These are phyloP conservation scores for Chironomus striatipennis DNA, from an alignment of 1,140 invertebrate species.

Conservation along the genomic window DNA sequence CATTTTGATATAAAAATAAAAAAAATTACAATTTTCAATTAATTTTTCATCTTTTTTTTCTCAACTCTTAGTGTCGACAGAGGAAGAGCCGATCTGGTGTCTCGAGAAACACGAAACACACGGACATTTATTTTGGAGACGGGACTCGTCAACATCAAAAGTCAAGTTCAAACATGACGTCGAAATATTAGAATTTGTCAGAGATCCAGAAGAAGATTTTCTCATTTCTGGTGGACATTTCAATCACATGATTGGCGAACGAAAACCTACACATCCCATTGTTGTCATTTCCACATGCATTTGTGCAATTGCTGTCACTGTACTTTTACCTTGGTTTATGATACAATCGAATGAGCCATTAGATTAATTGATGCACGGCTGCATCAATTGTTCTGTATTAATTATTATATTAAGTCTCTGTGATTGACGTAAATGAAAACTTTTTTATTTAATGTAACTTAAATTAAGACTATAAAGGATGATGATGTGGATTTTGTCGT, in stretches of 20 bases:
- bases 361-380: background rate
- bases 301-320: slow-evolving; percentile 41
- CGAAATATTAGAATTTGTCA: slow-evolving; percentile 44
- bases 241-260: slow-evolving; percentile 29
- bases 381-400: background rate
- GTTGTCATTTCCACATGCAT: slow-evolving; percentile 40
- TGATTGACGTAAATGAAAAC: background rate
- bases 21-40: background rate
- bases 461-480: too few relatives aligned
- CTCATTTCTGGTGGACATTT: slow-evolving; percentile 30
- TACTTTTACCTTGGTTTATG: slow-evolving; percentile 42
- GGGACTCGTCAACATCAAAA: slow-evolving; percentile 37
- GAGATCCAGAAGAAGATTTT: slow-evolving; percentile 34
- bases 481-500: too few relatives aligned
- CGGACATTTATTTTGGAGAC: slow-evolving; percentile 43
- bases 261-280: slow-evolving; percentile 33
- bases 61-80: slow-evolving; percentile 28
- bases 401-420: slow-evolving; percentile 1
- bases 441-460: too few relatives aligned
- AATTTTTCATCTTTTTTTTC: slow-evolving; percentile 8
- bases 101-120: slow-evolving; percentile 40
- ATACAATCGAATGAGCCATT: background rate
- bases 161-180: slow-evolving; percentile 45
- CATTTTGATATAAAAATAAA: background rate
- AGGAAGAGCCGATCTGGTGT: slow-evolving; percentile 43